Base-by-base conservation (phyloP, 2,888 invertebrate species). In the Lasioglossum malachurum region DNA sequence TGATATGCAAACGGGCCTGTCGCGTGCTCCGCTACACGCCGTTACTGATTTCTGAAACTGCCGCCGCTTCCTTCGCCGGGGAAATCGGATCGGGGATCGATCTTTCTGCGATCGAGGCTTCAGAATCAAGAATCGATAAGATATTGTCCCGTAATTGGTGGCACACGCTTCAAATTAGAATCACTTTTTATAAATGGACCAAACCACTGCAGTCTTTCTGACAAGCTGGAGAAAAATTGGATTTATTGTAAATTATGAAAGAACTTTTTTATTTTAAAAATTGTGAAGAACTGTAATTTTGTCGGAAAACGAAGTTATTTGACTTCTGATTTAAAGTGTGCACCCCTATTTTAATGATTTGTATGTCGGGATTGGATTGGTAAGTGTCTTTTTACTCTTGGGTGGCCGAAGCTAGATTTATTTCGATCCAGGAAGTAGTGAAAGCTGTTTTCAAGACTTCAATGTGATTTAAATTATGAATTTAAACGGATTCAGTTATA, bases 1-100 rank as follows among this genome's bases (percentile, higher is more conserved):
- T 79, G 69, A 87, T 87, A 87, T 87, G 87, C 88, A 87, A 87
- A 88, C 88, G 87, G 76, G 81, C 71, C 44, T 78, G 76, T 77
- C 82, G 86, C 82, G 81, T 87, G 87, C 46, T 64, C 16, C 76
- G 79, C 64, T 84, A 84, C 78, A 79, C 38, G 78, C 46, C 44
- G 67, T 85, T 84, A 78, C 78, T 75, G 75, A 78, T 84, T 84
- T 84, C 72, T 41, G 60, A 69, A 78, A 83, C 75, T 64, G 60
- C 53, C 38, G 38, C 74, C 75, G 64, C 44, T 31, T 64, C 7
- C 27, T 64, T 64, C 27, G 23, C 46, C 1, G 16, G 53, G 53
- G n/a, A 72, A 46, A 78, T 46, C 75, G 38, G 31, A 46, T 46
- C 10, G 19, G 71, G 16, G 46, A 38, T 27, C 73, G 49, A 46